Conservation (phyloP, 2,888 invertebrate species). For the Tetanocera ferruginea region DNA sequence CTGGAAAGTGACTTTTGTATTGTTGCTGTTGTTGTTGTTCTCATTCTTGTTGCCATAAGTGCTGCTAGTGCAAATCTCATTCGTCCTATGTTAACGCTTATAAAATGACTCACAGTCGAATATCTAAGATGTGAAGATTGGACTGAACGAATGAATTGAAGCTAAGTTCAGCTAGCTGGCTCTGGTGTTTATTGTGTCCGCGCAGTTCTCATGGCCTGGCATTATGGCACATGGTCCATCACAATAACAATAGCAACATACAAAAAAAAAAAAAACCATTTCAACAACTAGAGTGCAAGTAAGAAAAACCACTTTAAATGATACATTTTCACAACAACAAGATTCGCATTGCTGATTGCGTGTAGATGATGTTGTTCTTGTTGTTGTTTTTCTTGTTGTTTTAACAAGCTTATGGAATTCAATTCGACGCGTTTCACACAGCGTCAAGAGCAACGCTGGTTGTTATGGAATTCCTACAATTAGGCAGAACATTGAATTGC, state of each 20-base stretch:
- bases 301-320: conserved; percentile 4
- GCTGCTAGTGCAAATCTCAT: not conserved
- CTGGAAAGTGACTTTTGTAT: not conserved
- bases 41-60: not conserved
- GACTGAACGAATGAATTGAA: no score
- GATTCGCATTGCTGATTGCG: not conserved
- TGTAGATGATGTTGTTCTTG: not conserved
- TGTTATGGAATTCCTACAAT: conserved; percentile 61
- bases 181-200: no score
- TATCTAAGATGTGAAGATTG: not conserved
- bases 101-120: not conserved
- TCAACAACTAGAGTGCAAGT: not conserved
- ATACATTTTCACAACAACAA: conserved; percentile 8
- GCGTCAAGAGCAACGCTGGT: not conserved
- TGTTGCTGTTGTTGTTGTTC: not conserved
- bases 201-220: no score
- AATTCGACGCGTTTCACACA: conserved; percentile 16
- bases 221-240: conserved; percentile 1
- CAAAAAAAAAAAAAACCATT: not conserved
- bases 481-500: conserved; percentile 64
- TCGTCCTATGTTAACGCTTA: not conserved
- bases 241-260: not conserved
- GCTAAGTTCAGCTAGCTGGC: no score
- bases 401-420: not conserved
- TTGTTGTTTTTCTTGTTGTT: conserved; percentile 13